Evolutionary conservation across 2,888 invertebrate genomes (phyloP).

Genomic region (Andrena dorsata): DNA sequence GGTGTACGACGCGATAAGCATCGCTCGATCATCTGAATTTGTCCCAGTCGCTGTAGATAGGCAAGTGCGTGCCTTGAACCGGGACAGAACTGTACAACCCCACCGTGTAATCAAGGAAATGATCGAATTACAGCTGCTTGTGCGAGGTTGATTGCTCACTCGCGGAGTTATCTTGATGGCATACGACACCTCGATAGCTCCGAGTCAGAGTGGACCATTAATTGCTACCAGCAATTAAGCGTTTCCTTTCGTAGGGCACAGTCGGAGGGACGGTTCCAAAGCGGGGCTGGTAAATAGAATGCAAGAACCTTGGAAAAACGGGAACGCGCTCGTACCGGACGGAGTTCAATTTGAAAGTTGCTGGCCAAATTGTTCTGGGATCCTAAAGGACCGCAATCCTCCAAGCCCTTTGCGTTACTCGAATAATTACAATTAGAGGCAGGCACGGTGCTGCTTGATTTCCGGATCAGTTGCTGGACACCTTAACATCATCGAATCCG

Average conservation of each 20-base stretch:
- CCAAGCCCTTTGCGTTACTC: not conserved
- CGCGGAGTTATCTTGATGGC: slow-evolving; percentile 56
- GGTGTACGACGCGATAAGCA: not conserved
- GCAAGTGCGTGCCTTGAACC: slow-evolving; percentile 26
- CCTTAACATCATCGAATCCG: not conserved
- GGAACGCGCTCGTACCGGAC: not conserved
- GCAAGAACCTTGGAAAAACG: slow-evolving; percentile 12
- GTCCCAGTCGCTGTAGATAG: not conserved
- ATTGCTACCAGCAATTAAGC: slow-evolving; percentile 76
- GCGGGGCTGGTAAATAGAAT: slow-evolving; percentile 23
- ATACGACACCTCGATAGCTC: slow-evolving; percentile 25
- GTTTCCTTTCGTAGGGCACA: slow-evolving; percentile 58
- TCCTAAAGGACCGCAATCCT: not conserved
- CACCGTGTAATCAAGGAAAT: slow-evolving; percentile 66
- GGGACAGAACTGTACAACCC: slow-evolving; percentile 22
- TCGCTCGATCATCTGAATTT: slow-evolving; percentile 2
- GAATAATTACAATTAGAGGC: slow-evolving; percentile 36
- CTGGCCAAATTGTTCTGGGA: slow-evolving; percentile 16
- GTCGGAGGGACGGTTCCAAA: slow-evolving; percentile 39
- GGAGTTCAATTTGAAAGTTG: slow-evolving; percentile 20
- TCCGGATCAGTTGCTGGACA: not conserved
- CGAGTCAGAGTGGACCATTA: slow-evolving; percentile 62
- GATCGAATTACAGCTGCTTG: slow-evolving; percentile 71
- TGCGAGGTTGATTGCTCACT: slow-evolving; percentile 63
- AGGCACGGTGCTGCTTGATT: not conserved